A percentile compares a stretch with the other conserved stretches of the same genome.
These are phyloP conservation scores for Aepyceros melampus DNA, from an alignment of 2,113 vertebrate species.

Conservation along the genomic window DNA sequence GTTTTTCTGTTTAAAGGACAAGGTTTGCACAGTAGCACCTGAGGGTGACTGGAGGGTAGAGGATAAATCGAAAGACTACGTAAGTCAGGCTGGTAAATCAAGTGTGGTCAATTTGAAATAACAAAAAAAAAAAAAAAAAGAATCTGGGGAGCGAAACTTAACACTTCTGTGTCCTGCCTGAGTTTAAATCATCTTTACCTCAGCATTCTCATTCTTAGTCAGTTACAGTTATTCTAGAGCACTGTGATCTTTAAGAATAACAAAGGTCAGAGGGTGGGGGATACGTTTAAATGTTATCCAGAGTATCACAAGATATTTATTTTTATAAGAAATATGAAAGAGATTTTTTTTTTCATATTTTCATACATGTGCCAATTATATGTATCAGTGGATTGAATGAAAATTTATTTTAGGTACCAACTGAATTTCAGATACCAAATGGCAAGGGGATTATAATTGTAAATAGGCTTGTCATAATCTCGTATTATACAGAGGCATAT, in stretches of 20 bases:
- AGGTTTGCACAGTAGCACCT: slow-evolving; percentile 26
- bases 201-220: background rate
- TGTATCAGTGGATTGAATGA: background rate
- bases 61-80: background rate
- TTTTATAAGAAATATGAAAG: slow-evolving; percentile 36
- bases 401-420: slow-evolving; percentile 1
- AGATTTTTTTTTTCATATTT: background rate
- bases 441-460: background rate
- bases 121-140: slow-evolving; percentile 19
- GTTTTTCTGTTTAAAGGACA: slow-evolving; percentile 50
- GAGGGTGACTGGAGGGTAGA: background rate
- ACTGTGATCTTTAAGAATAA: background rate
- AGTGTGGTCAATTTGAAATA: background rate
- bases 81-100: slow-evolving; percentile 19
- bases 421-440: slow-evolving; percentile 10
- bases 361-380: background rate
- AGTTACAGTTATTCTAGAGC: background rate
- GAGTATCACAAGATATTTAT: background rate
- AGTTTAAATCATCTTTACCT: slow-evolving; percentile 15
- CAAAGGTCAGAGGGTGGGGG: background rate
- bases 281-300: background rate
- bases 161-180: background rate
- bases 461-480: background rate
- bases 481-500: background rate
- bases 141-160: background rate